Evolutionary conservation across 1,140 invertebrate species (phyloP), one percentile per base, ranked within the genome.

Genomic region (Drosophila ercepeae): DNA sequence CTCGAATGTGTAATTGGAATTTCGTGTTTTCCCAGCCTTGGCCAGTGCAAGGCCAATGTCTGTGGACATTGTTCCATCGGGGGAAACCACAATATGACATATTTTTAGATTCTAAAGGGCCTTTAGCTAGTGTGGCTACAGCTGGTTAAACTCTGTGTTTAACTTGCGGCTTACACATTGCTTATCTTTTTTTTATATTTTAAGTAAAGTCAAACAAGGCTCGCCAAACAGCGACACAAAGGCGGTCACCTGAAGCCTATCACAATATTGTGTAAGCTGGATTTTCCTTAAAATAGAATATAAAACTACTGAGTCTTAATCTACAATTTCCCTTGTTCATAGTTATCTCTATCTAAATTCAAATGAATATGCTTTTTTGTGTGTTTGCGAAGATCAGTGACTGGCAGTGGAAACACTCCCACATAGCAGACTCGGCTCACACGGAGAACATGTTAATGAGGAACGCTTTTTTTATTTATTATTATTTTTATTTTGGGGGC

Each of bases 381-480:
- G 16, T 44, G 34, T 48, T 23, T 65, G 23, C 29, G 34, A 52
- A 55, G 45, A 54, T 58, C 55, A 34, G 58, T 52, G 32, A 41
- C 65, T 58, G 19, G 11, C 32, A 29, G 36, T 27, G 42, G 44
- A 29, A 25, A 21, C 48, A 51, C 50, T 39, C 59, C 60, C 67
- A 72, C 39, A 59, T 50, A 57, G 57, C 44, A 19, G 16, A 9
- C 8, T 4, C 36, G 36, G 58, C 21, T 39, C 39, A 51, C 39
- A 45, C 19, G 27, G 60, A 49, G 49, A 68, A 67, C 55, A 70
- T 69, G 70, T 41, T 68, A 68, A 68, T 68, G 64, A 68, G 64
- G 48, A 68, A 68, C 50, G 34, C n/a, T 46, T 46, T 25, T 48
- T 14, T 39, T 39, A 39, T 39, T 39, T 39, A 39, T 16, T 14